phyloP scores from a whole-genome alignment of 1,140 invertebrate genomes.

The Nasonia longicornis region DNA sequence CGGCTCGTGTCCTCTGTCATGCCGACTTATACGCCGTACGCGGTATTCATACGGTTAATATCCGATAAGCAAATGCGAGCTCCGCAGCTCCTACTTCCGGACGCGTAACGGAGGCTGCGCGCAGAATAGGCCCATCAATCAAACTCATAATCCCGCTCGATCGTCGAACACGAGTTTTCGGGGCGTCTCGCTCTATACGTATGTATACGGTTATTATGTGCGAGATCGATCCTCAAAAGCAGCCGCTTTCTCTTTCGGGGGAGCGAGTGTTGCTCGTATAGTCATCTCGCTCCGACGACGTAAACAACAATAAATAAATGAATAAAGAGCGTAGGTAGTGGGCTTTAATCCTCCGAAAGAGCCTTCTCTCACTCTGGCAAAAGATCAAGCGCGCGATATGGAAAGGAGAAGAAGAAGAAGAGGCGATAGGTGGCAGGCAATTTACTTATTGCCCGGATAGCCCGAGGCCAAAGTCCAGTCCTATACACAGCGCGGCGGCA shows the following conservation, averaged over 20 bases:
- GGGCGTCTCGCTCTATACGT: background rate
- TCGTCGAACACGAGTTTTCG: conserved; percentile 33
- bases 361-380: background rate
- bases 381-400: conserved; percentile 34
- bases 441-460: conserved; percentile 66
- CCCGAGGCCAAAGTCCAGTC: conserved; percentile 47
- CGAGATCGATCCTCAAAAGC: conserved; percentile 18
- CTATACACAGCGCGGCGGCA: conserved; percentile 29
- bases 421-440: conserved; percentile 55
- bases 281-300: no score
- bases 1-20: conserved; percentile 50
- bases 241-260: conserved; percentile 6
- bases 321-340: no score
- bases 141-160: conserved; percentile 54
- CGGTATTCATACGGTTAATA: conserved; percentile 43
- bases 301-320: no score
- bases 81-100: conserved; percentile 48
- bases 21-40: conserved; percentile 28
- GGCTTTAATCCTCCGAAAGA: background rate
- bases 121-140: conserved; percentile 59
- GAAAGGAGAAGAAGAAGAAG: conserved; percentile 43
- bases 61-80: conserved; percentile 54
- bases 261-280: no score
- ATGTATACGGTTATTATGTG: conserved; percentile 18
- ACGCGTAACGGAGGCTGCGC: conserved; percentile 43